phyloP scores from a whole-genome alignment of 2,888 invertebrate genomes.

The Hyppa rectilinea region DNA sequence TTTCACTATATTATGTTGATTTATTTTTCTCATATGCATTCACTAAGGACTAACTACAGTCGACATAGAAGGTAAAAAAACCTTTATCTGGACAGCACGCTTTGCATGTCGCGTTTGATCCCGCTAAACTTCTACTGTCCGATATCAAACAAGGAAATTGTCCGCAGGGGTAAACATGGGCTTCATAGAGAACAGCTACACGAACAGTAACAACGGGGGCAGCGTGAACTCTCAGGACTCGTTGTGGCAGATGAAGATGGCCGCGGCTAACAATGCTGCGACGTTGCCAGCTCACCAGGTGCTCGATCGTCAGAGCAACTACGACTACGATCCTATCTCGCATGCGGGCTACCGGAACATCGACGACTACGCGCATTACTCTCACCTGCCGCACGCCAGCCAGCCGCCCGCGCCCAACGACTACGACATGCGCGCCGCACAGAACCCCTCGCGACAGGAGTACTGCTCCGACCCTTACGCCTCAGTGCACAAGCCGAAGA shows the following conservation, averaged over 20 bases:
- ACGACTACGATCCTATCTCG: conserved; percentile 94
- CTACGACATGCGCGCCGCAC: conserved; percentile 93
- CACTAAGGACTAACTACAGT: conserved; percentile 78
- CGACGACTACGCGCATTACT: conserved; percentile 95
- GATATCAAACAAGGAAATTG: conserved; percentile 35
- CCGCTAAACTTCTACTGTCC: too few species aligned
- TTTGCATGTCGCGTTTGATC: conserved; percentile 55
- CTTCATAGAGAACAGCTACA: conserved; percentile 97
- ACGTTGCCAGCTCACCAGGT: conserved; percentile 88
- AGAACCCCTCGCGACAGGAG: conserved; percentile 96
- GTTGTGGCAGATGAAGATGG: conserved; percentile 98
- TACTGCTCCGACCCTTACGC: conserved; percentile 97
- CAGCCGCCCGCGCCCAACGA: conserved; percentile 81
- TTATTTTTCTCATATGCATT: conserved; percentile 73
- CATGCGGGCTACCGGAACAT: conserved; percentile 97
- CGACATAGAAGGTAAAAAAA: conserved; percentile 76
- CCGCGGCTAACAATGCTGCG: conserved; percentile 93
- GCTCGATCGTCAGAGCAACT: conserved; percentile 92
- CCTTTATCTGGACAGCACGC: conserved; percentile 53
- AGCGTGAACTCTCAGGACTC: conserved; percentile 98
- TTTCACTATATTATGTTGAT: conserved; percentile 64
- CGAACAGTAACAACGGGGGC: conserved; percentile 98
- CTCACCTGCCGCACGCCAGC: conserved; percentile 92
- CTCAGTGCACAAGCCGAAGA: conserved; percentile 97
- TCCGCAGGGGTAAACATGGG: conserved; percentile 94